A percentile compares a stretch with the other conserved stretches of the same genome.
phyloP scores from a whole-genome alignment of 2,888 invertebrate species.

The Allygus modestus region DNA sequence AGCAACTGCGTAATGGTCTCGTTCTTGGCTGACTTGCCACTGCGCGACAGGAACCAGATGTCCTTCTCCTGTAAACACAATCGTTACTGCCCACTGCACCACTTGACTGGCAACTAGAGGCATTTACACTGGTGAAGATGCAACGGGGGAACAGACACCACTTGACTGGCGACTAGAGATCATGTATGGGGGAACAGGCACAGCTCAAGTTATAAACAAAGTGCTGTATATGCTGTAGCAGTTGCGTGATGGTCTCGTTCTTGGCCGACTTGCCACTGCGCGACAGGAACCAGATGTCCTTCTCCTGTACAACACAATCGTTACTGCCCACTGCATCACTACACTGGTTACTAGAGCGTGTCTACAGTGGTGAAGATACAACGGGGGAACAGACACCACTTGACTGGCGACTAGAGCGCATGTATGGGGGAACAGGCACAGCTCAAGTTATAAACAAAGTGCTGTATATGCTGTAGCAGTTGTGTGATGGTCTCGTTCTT shows the following conservation, averaged over 20 bases:
- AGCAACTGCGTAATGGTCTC: slow-evolving; percentile 98
- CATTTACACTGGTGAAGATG: no score
- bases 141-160: no score
- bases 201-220: no score
- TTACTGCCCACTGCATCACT: no score
- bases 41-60: slow-evolving; percentile 91
- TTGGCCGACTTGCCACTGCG: slow-evolving; percentile 92
- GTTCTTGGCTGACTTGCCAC: slow-evolving; percentile 93
- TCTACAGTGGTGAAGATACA: slow-evolving; percentile 98
- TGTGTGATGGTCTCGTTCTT: slow-evolving; percentile 98
- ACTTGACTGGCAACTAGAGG: no score
- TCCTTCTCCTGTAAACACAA: slow-evolving; percentile 83
- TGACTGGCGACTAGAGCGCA: no score
- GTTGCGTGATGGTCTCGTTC: slow-evolving; percentile 97
- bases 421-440: slow-evolving; percentile 98
- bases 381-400: slow-evolving; percentile 97
- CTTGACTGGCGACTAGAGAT: no score
- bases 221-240: no score
- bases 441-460: no score
- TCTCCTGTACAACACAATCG: slow-evolving; percentile 80
- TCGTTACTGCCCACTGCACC: no score
- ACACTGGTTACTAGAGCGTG: no score
- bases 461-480: slow-evolving; percentile 96
- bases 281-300: slow-evolving; percentile 91
- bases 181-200: no score